Conservation (phyloP, 2,797 vertebrate species). For the Sebastes itinus region DNA sequence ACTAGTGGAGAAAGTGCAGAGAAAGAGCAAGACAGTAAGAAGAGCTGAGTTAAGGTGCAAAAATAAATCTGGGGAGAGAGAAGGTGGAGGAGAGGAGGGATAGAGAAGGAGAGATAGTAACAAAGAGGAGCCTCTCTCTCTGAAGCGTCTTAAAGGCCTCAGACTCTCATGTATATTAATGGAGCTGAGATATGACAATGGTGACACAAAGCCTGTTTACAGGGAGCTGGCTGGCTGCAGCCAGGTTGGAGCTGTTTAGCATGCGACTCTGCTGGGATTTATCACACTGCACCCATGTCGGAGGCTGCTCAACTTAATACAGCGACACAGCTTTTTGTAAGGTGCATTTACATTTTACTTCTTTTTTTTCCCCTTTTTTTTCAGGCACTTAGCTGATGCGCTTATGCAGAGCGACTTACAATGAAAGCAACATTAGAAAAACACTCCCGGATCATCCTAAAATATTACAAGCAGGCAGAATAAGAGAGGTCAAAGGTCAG, state of each 20-base stretch:
- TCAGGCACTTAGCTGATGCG: conserved; percentile 29
- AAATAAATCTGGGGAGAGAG: conserved; percentile 25
- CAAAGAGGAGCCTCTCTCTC: conserved; percentile 54
- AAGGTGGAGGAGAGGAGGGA: conserved; percentile 18
- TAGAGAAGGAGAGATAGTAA: conserved; percentile 47
- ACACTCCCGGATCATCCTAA: conserved; percentile 4
- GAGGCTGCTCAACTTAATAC: conserved; percentile 71
- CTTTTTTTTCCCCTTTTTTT: not conserved
- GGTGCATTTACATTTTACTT: conserved; percentile 58
- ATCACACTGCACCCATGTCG: conserved; percentile 72
- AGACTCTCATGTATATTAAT: conserved; percentile 85
- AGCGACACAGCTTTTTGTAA: conserved; percentile 63
- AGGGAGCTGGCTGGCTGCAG: conserved; percentile 73
- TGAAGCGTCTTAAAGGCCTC: conserved; percentile 80
- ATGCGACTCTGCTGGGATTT: conserved; percentile 72
- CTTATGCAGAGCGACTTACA: conserved; percentile 44
- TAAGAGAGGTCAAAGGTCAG: conserved; percentile 17
- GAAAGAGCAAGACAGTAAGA: not conserved
- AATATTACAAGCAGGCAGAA: conserved; percentile 5
- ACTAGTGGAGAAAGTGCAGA: not conserved
- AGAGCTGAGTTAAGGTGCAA: conserved; percentile 26
- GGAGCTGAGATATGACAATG: conserved; percentile 81
- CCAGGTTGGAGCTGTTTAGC: conserved; percentile 78
- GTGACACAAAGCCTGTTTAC: conserved; percentile 84
- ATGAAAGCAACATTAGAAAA: conserved; percentile 19